Percentiles rank a stretch among this genome's conserved stretches.
Conservation (phyloP, 2,797 vertebrate species). For the Arrhamphus sclerolepis region DNA sequence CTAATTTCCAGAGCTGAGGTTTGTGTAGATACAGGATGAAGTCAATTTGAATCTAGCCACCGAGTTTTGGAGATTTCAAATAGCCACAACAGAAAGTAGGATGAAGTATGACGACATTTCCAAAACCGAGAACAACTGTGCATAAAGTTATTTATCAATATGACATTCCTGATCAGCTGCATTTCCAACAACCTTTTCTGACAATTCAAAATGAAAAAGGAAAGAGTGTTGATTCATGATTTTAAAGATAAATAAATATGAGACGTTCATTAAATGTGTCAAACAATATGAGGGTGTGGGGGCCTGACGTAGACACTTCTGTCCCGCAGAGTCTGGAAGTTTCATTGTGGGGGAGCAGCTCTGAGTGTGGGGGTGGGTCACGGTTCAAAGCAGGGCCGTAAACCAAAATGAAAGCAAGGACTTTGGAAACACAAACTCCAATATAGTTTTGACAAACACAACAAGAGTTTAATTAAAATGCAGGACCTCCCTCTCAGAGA, state of each 20-base stretch:
- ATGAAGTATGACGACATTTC: constrained; percentile 16
- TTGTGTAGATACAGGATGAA: constrained; percentile 36
- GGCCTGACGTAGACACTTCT: constrained; percentile 26
- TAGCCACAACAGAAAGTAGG: constrained; percentile 23
- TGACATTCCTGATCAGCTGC: constrained; percentile 23
- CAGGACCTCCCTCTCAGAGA: constrained; percentile 15
- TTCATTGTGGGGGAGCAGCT: constrained; percentile 55
- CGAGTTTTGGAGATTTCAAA: constrained; percentile 13
- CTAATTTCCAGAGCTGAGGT: constrained; percentile 33
- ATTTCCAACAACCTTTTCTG: not conserved
- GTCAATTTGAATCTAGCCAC: constrained; percentile 32
- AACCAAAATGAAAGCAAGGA: constrained; percentile 74
- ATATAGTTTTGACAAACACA: constrained; percentile 67
- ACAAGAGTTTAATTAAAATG: constrained; percentile 72
- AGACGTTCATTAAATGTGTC: constrained; percentile 17
- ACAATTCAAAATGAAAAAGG: constrained; percentile 5
- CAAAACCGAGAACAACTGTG: constrained; percentile 40
- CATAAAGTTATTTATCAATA: constrained; percentile 11
- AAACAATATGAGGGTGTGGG: constrained; percentile 8
- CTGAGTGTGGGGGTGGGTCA: not conserved
- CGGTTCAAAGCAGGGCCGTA: constrained; percentile 75
- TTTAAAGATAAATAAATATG: constrained; percentile 4
- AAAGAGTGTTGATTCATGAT: not conserved
- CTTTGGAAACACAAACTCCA: constrained; percentile 73
- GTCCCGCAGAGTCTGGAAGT: constrained; percentile 66